phyloP scores from a whole-genome alignment of 2,888 invertebrate species.

The Prenolepis imparis region DNA sequence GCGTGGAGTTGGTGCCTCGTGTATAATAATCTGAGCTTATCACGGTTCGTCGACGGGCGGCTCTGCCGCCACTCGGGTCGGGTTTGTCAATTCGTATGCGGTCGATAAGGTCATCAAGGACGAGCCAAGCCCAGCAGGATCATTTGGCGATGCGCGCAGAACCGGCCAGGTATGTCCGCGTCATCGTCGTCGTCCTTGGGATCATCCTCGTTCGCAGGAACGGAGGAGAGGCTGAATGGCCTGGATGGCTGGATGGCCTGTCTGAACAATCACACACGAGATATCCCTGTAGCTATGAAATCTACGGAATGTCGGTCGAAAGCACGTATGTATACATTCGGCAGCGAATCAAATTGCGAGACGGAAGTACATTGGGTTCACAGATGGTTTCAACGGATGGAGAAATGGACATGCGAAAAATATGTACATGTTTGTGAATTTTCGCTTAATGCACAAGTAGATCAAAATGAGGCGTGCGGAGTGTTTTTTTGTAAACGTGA shows the following conservation, averaged over 20 bases:
- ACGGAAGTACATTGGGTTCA: neutral
- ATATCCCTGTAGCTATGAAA: slow-evolving; percentile 24
- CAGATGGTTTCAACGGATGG: neutral
- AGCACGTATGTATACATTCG: slow-evolving; percentile 22
- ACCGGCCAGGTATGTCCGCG: slow-evolving; percentile 19
- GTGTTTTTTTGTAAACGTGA: neutral
- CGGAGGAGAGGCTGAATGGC: neutral
- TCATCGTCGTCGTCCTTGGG: slow-evolving; percentile 13
- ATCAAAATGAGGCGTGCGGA: neutral
- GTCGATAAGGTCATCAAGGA: slow-evolving; percentile 78
- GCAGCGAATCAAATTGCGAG: slow-evolving; percentile 17
- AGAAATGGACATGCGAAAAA: neutral
- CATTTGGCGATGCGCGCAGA: slow-evolving; percentile 55
- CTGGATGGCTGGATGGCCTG: neutral
- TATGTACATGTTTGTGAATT: neutral
- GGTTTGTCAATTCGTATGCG: slow-evolving; percentile 75
- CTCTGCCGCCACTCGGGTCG: slow-evolving; percentile 53
- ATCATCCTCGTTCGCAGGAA: slow-evolving; percentile 3
- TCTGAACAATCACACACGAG: slow-evolving; percentile 33
- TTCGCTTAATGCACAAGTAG: slow-evolving; percentile 1
- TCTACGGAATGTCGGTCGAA: slow-evolving; percentile 30
- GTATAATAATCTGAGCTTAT: slow-evolving; percentile 72
- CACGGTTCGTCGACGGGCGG: slow-evolving; percentile 66
- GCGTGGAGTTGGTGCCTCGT: slow-evolving; percentile 14
- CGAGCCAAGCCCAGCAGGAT: slow-evolving; percentile 54